A percentile compares a stretch with the other conserved stretches of the same genome.
Evolutionary conservation across 2,797 vertebrate species (phyloP).

Genomic region (Hyperoplus lanceolatus): DNA sequence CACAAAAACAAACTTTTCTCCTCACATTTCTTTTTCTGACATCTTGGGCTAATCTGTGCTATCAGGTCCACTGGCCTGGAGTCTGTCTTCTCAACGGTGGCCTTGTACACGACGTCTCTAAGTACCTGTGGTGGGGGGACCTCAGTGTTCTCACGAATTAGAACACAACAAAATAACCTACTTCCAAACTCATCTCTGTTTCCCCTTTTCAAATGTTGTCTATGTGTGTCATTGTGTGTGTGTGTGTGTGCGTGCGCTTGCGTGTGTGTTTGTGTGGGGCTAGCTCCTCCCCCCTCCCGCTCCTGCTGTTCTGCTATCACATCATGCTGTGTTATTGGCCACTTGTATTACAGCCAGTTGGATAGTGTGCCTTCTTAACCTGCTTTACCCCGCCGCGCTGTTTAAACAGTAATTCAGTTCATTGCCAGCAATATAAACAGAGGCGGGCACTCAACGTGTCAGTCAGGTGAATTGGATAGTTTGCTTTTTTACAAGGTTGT

Average conservation of each 20-base stretch:
- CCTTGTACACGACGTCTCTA: conserved; percentile 83
- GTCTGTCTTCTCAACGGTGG: conserved; percentile 66
- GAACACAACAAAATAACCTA: conserved; percentile 83
- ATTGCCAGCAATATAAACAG: conserved; percentile 78
- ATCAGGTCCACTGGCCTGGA: conserved; percentile 66
- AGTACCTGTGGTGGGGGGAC: conserved; percentile 65
- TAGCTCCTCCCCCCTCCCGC: conserved; percentile 29
- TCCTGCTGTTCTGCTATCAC: conserved; percentile 60
- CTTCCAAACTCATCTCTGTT: conserved; percentile 68
- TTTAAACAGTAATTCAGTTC: conserved; percentile 79
- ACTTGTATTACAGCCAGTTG: conserved; percentile 64
- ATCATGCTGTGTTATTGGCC: conserved; percentile 74
- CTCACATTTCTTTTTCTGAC: conserved; percentile 38
- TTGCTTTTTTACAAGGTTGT: conserved; percentile 78
- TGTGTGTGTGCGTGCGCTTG: not conserved
- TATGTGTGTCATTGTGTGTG: no score
- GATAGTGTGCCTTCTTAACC: conserved; percentile 68
- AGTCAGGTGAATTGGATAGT: conserved; percentile 73
- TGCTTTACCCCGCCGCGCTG: conserved; percentile 66
- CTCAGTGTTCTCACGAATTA: conserved; percentile 76
- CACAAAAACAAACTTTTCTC: not conserved
- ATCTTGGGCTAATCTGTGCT: conserved; percentile 71
- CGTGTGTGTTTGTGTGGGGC: not conserved
- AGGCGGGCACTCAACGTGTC: conserved; percentile 70
- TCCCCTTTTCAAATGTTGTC: conserved; percentile 54